Conservation (phyloP, 1,140 invertebrate species). For the Drosophila rhopaloa region DNA sequence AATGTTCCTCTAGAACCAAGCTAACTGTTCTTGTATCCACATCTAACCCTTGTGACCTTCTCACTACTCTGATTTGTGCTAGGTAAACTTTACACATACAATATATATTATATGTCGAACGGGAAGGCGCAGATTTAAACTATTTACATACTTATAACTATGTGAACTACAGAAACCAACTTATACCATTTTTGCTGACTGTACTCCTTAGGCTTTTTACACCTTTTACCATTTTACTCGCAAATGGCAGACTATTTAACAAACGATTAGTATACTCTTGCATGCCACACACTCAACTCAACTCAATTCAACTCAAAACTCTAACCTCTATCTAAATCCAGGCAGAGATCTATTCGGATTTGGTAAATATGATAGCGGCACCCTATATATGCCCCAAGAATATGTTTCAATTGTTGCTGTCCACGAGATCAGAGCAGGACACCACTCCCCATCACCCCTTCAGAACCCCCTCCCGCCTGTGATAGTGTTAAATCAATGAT, state of each 20-base stretch:
- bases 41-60: slow-evolving; percentile 38
- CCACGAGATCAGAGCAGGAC: slow-evolving; percentile 4
- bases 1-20: slow-evolving; percentile 53
- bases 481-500: slow-evolving; percentile 68
- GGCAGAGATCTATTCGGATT: slow-evolving; percentile 11
- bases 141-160: slow-evolving; percentile 65
- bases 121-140: slow-evolving; percentile 23
- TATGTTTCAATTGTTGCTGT: slow-evolving; percentile 19
- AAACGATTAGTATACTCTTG: slow-evolving; percentile 48
- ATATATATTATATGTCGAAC: slow-evolving; percentile 27
- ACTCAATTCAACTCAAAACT: not conserved
- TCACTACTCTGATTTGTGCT: slow-evolving; percentile 34
- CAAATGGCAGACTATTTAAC: slow-evolving; percentile 66
- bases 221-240: slow-evolving; percentile 81
- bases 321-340: not conserved
- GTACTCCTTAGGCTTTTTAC: slow-evolving; percentile 81
- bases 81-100: slow-evolving; percentile 12
- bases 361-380: slow-evolving; percentile 1
- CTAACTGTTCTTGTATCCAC: slow-evolving; percentile 36
- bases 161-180: slow-evolving; percentile 60
- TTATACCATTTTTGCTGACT: slow-evolving; percentile 82
- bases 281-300: slow-evolving; percentile 46
- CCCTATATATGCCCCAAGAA: slow-evolving; percentile 22
- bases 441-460: not conserved
- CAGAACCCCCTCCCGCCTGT: slow-evolving; percentile 60